These are phyloP conservation scores for Scaptomyza montana DNA, from an alignment of 1,140 invertebrate genomes.

Conservation along the genomic window DNA sequence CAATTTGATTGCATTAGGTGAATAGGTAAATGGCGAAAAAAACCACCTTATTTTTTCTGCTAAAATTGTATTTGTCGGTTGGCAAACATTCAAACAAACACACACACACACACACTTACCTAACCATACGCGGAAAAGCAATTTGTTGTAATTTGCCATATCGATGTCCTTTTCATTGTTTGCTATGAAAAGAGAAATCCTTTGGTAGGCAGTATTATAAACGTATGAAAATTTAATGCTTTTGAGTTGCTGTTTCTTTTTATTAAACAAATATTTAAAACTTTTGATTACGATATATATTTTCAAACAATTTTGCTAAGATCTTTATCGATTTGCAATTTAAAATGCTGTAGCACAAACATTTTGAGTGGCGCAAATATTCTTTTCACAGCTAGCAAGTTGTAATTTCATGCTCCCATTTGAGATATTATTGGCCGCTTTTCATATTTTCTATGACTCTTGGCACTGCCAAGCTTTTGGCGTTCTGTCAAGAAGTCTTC, in stretches of 20 bases:
- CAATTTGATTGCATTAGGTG: slow-evolving; percentile 75
- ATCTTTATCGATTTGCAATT: slow-evolving; percentile 4
- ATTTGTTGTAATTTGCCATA: slow-evolving; percentile 67
- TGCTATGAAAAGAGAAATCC: background rate
- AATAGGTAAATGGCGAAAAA: slow-evolving; percentile 45
- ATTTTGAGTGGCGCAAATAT: background rate
- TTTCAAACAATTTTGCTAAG: background rate
- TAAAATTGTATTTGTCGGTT: slow-evolving; percentile 27
- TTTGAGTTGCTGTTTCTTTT: background rate
- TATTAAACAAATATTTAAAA: background rate
- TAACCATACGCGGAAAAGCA: slow-evolving; percentile 45
- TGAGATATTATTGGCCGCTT: slow-evolving; percentile 37
- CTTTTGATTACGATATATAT: background rate
- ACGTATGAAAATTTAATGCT: slow-evolving; percentile 3
- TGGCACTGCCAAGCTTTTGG: slow-evolving; percentile 57
- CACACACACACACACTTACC: slow-evolving; percentile 17
- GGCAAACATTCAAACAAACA: background rate
- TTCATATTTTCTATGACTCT: slow-evolving; percentile 60
- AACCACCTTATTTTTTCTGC: slow-evolving; percentile 45
- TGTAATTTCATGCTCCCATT: slow-evolving; percentile 31
- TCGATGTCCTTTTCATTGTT: slow-evolving; percentile 38
- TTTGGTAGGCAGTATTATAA: background rate
- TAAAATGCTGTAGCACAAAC: background rate
- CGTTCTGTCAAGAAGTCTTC: slow-evolving; percentile 63
- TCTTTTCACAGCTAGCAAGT: slow-evolving; percentile 4